Base-by-base conservation (phyloP, 2,888 invertebrate species). In the Drosophila testacea region DNA sequence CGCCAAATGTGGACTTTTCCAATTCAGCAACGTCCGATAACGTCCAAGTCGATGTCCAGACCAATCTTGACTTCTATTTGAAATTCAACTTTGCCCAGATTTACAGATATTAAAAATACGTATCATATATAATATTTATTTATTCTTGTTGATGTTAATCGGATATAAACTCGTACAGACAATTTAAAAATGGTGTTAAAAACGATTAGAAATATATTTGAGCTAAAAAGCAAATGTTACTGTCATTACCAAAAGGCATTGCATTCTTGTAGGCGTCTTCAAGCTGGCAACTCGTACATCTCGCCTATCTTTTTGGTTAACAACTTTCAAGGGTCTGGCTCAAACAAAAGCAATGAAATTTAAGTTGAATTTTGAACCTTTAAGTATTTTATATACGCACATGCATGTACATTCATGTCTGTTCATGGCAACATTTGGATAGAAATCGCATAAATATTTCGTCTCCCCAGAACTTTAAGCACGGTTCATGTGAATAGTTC, bases 311-410 rank as follows among this genome's bases (percentile, higher is more conserved):
- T 16, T 44, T 41, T 22, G 36, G 10, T 16, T 2, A 10, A 13
- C 36, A 65, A 32, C n/a, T 50, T 68, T 38, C 38, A 46, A 47
- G 44, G 36, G 48, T 39, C 34, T 48, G 13, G 10, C 27, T 11
- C 11, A 4, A 42, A 22, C 42, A 42, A 22, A 44, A 2, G 44
- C 44, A 27, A 77, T 72, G 16, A 72, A 75, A 72, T 60, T 57
- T 42, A 63, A 77, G 60, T 36, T 22, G 27, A 47, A 28, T 42
- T 68, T 72, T 67, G 41, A 75, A 72, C 77, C 68, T 48, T 34
- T 44, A 27, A 10, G 41, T 10, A 6, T 22, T 30, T 42, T 1
- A 46, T 42, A 22, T 39, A 38, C 28, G 59, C 13, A 16, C 36
- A 6, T 34, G 36, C 22, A 27, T 9, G 50, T 11, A 22, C 22